Base-by-base conservation (phyloP, 2,888 invertebrate species). In the Trichacis sp. region DNA sequence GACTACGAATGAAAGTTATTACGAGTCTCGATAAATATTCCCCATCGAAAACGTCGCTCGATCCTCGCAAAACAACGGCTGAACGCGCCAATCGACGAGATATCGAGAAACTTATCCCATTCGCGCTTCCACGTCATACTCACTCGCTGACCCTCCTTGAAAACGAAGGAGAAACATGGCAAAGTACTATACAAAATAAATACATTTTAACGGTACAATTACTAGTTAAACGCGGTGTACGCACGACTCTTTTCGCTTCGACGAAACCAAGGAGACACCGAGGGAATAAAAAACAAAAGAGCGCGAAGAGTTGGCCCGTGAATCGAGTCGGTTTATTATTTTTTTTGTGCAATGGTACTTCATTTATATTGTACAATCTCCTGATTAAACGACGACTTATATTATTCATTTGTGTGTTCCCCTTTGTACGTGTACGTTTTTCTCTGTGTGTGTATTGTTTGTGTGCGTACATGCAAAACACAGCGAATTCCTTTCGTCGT, bases 171-270 rank as follows among this genome's bases (percentile, higher is more conserved):
- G n/a, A 17, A 8, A 18, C 51, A 55, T 63, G 52, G 62, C 59
- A 71, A 71, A 75, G 68, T 68, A 77, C 74, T 78, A 78, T 79
- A 78, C 77, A 79, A 78, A 78, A 79, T 79, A 79, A 79, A 79
- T 78, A 65, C 68, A 60, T 63, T 18, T 4, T 19, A 63, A 67
- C 56, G 59, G 45, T 63, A 67, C 55, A 36, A 54, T 69, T 52
- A 69, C 61, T 63, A 60, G 58, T 43, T 66, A 45, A 63, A 62
- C 61, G 61, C 45, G 45, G 49, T 61, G 64, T 52, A 33, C 46
- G 53, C 49, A 53, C 53, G 47, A 60, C 33, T 40, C 6, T 4
- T 15, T 1, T 30, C 12, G 29, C 14, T 36, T 48, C 17, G 19
- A 51, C 38, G 43, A 52, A 63, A 63, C 60, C 60, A 64, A 68